Evolutionary conservation across 1,140 invertebrate species (phyloP).

Genomic region (Sitophilus oryzae): DNA sequence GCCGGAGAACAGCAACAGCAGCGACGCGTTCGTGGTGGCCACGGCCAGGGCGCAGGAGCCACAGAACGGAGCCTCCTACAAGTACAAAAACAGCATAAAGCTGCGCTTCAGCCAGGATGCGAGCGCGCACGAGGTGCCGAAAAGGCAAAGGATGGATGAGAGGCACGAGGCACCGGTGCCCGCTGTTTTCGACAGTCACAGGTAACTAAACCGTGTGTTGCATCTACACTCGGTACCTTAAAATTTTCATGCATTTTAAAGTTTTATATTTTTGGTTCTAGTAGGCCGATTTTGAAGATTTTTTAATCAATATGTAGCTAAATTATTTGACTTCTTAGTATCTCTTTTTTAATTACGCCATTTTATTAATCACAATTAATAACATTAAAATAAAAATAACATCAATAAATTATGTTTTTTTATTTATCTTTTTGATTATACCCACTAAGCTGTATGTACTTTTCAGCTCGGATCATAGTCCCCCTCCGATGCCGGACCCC

Average conservation of each 20-base stretch:
- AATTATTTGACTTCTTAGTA: no score
- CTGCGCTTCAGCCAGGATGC: constrained; percentile 63
- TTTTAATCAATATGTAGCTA: no score
- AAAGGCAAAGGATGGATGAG: constrained; percentile 32
- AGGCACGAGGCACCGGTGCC: constrained; percentile 32
- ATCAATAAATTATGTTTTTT: no score
- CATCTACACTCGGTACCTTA: no score
- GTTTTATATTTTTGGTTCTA: no score
- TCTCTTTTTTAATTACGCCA: no score
- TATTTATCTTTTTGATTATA: no score
- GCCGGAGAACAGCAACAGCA: constrained; percentile 31
- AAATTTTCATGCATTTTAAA: no score
- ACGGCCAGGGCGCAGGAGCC: constrained; percentile 20
- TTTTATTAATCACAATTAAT: no score
- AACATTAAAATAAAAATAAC: no score
- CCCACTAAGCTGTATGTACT: background rate
- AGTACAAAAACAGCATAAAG: constrained; percentile 93
- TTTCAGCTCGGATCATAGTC: constrained; percentile 38
- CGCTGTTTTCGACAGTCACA: constrained; percentile 36
- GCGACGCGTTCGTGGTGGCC: constrained; percentile 13
- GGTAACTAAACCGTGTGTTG: constrained; percentile 25
- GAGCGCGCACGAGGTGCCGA: constrained; percentile 27
- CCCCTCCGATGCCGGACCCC: constrained; percentile 35
- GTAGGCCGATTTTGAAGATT: no score
- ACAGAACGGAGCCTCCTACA: constrained; percentile 56